Conservation (phyloP, 2,113 vertebrate species). For the Lampris incognitus region DNA sequence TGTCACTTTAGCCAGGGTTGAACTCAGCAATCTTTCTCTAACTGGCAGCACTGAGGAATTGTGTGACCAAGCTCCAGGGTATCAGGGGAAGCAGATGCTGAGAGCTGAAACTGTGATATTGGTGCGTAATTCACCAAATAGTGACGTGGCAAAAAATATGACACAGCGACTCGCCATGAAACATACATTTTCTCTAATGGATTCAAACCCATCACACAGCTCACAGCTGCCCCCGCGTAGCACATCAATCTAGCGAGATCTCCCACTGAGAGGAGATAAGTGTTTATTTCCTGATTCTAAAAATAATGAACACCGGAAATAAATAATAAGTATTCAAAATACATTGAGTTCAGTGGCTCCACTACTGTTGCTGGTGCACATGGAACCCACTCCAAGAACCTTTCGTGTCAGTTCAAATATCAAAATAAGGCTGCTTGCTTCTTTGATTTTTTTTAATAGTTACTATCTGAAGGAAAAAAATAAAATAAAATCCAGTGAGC, state of each 20-base stretch:
- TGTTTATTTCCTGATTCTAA: conserved; percentile 53
- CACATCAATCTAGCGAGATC: conserved; percentile 42
- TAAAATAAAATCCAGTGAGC: no score
- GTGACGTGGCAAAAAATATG: conserved; percentile 32
- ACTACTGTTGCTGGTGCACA: neutral
- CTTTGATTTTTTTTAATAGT: neutral
- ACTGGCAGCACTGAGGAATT: neutral
- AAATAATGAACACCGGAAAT: conserved; percentile 41
- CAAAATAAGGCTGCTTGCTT: no score
- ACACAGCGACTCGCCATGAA: neutral
- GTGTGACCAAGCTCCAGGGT: neutral
- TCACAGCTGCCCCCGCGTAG: conserved; percentile 57
- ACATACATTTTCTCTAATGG: conserved; percentile 18
- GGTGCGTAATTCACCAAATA: neutral
- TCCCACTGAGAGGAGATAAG: conserved; percentile 38
- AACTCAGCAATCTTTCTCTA: neutral
- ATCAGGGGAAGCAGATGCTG: neutral
- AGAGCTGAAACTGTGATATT: conserved; percentile 8
- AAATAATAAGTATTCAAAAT: conserved; percentile 13
- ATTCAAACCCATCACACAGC: conserved; percentile 38
- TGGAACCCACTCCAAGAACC: conserved; percentile 6
- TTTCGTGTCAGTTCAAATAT: neutral
- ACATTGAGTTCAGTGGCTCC: conserved; percentile 6
- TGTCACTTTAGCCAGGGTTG: neutral
- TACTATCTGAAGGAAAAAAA: no score